Base-by-base conservation (phyloP, 2,888 invertebrate genomes). In the Autographa pulchrina region DNA sequence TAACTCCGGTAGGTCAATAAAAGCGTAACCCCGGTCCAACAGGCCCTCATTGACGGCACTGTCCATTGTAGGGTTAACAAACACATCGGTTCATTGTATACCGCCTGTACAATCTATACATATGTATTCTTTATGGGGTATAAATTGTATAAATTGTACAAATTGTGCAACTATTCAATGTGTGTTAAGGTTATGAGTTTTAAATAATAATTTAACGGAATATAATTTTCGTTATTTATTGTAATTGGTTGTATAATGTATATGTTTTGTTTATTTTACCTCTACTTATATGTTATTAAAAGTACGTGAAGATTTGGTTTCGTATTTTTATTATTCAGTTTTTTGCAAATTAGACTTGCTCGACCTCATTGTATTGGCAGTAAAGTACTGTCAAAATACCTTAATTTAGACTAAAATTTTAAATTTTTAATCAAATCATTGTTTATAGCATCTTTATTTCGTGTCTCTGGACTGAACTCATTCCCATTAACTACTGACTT, bases 11-110 rank as follows among this genome's bases (percentile, higher is more conserved):
- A 75, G 88, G 88, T 86, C 85, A 88, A 88, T 86, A 85, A 82
- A 86, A 83, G 79, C 82, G 83, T 88, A 86, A 88, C 88, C 88
- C 86, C 77, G 82, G 77, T 70, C 75, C 76, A 81, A 81, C 76
- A 77, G 71, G 74, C 81, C 75, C 76, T 77, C 77, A 84, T 80
- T 83, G 84, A 80, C 62, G 68, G 73, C 72, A 72, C 72, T 71
- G 74, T 75, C 54, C 74, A 74, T 74, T 80, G 80, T 74, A 73
- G 76, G 80, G 84, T 74, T 80, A 80, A 72, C 81, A 77, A 63
- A 74, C 67, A 72, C 67, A 81, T 71, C 68, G 54, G 62, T 56
- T 68, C 75, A 69, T 78, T 82, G 80, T 83, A 9, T 7, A 52
- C 20, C 52, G n/a, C 18, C 25, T 20, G 60, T 74, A 67, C 72